Conservation (phyloP, 2,113 vertebrate species). For the Psilopogon haemacephalus region DNA sequence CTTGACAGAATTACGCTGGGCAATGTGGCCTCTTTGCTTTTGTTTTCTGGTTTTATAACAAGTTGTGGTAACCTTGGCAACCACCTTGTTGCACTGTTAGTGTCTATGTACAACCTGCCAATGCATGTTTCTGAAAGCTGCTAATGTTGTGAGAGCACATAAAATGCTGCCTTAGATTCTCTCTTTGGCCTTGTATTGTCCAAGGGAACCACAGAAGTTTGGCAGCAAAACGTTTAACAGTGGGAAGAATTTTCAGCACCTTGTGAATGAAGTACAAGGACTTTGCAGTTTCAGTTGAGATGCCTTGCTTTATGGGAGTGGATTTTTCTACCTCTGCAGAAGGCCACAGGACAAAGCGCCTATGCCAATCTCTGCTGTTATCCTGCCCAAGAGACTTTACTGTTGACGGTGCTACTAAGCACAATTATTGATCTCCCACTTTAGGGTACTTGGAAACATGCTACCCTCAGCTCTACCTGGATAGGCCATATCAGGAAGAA, state of each 20-base stretch:
- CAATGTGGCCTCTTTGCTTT: not conserved
- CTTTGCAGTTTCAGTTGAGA: not conserved
- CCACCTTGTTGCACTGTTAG: not conserved
- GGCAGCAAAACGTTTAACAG: not conserved
- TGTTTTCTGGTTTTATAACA: not conserved
- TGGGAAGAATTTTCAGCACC: not conserved
- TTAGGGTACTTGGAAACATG: not conserved
- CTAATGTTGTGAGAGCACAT: not conserved
- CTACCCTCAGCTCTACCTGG: not conserved
- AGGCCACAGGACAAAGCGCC: not conserved
- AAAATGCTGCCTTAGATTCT: not conserved
- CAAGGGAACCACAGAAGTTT: not conserved
- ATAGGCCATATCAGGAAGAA: not conserved
- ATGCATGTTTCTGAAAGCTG: not conserved
- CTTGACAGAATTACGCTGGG: not conserved
- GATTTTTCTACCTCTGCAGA: not conserved
- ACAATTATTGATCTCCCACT: not conserved
- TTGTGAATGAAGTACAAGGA: not conserved
- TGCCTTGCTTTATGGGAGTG: not conserved
- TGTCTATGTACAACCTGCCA: not conserved
- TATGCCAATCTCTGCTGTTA: not conserved
- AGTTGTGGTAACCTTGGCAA: conserved; percentile 32
- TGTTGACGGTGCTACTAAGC: not conserved
- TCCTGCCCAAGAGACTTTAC: not conserved
- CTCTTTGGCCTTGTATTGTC: not conserved